Base-by-base conservation (phyloP, 2,113 vertebrate genomes). In the Microtus pennsylvanicus region DNA sequence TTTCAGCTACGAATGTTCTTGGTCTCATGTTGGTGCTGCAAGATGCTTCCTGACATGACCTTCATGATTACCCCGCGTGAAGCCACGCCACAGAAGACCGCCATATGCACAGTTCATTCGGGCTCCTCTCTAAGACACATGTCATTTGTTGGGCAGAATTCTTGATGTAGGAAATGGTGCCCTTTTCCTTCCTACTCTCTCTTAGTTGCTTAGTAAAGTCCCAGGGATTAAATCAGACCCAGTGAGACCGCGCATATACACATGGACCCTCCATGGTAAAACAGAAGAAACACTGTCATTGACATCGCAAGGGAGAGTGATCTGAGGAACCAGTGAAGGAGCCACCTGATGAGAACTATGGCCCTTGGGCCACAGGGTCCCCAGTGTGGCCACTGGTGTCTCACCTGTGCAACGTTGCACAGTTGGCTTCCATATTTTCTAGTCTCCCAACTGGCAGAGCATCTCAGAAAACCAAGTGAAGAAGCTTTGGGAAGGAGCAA, bases 1-100 rank as follows among this genome's bases (percentile, higher is more conserved):
- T n/a, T 72, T 67, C 5, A 50, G 55, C 58, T n/a, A 0, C 11
- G 7, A 3, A 21, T 5, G 9, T 5, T 35, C 45, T 55, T 52
- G n/a, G 14, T n/a, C 2, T 50, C 2, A 24, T 1, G 14, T 33
- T 72, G 14, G 11, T 76, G 8, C 42, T 7, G 19, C 3, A 0
- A 0, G 21, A 12, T 11, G 0, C 38, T 87, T 70, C 52, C 33
- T 76, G 26, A 26, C 3, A 0, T 47, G 58, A 55, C 55, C 12
- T 14, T 47, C 24, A 8, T 26, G 7, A 81, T 13, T 35, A 24
- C 4, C 38, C 67, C 21, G 21, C 12, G 47, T 38, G n/a, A 77
- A 33, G 58, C 65, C 50, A 24, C 7, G 6, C 24, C 4, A 7
- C 2, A 52, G 45, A 12, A 19, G 4, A 3, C 35, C 24, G 4